Percentiles rank a stretch among this genome's conserved stretches.
Evolutionary conservation across 2,113 vertebrate species (phyloP).

Genomic region (Okapia johnstoni): DNA sequence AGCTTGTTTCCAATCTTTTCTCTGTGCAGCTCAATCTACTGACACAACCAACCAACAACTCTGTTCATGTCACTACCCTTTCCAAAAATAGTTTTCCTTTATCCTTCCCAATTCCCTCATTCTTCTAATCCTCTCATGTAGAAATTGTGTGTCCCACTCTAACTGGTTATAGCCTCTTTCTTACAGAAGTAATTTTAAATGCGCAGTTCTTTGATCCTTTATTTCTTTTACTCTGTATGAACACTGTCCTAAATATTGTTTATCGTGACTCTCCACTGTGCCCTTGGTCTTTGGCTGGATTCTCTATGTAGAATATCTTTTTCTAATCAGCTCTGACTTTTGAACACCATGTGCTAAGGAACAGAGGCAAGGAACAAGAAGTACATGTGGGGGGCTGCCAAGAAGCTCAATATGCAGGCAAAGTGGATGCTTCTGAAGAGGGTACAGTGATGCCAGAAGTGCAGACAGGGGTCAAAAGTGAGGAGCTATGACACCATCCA

Average conservation of each 20-base stretch:
- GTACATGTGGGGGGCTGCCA: background rate
- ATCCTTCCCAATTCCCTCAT: background rate
- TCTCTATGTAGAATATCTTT: background rate
- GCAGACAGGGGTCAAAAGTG: background rate
- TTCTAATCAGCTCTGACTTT: background rate
- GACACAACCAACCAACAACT: background rate
- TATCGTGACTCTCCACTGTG: background rate
- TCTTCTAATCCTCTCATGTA: background rate
- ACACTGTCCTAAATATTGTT: background rate
- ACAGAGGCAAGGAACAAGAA: background rate
- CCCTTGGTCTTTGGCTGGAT: background rate
- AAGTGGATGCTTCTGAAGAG: background rate
- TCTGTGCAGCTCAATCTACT: background rate
- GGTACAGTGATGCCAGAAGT: background rate
- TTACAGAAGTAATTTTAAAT: background rate
- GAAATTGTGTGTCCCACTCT: background rate
- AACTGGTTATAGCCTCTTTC: background rate
- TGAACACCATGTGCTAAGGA: background rate
- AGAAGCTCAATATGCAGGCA: background rate
- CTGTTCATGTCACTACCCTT: background rate
- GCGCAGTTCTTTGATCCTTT: background rate
- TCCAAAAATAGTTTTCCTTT: background rate
- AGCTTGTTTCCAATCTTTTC: background rate
- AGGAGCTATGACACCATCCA: background rate
- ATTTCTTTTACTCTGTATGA: background rate